phyloP scores from a whole-genome alignment of 2,888 invertebrate genomes.

The Lasioglossum marginatum region DNA sequence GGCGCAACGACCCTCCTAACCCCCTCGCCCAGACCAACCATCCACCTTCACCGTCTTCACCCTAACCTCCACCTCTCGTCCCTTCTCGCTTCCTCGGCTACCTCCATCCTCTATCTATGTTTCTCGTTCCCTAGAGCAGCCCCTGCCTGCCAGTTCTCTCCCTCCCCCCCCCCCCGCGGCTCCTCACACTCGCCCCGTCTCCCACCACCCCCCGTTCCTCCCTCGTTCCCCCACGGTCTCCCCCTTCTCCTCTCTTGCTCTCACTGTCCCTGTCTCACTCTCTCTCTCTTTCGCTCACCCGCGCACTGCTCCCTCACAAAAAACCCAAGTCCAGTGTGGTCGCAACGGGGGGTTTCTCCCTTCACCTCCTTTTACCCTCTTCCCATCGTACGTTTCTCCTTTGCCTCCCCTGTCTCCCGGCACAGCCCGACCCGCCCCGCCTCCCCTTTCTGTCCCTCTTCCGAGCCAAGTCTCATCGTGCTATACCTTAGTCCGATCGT shows the following conservation, averaged over 20 bases:
- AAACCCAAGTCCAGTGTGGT: constrained; percentile 82
- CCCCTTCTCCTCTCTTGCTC: neutral
- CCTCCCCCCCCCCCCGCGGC: constrained; percentile 36
- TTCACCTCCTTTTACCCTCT: constrained; percentile 78
- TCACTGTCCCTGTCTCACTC: neutral
- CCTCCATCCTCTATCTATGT: constrained; percentile 67
- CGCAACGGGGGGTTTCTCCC: constrained; percentile 81
- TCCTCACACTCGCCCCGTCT: constrained; percentile 29
- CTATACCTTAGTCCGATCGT: constrained; percentile 73
- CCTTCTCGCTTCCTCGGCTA: constrained; percentile 42
- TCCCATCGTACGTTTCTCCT: constrained; percentile 72
- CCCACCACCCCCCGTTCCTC: constrained; percentile 8
- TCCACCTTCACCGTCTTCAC: constrained; percentile 67
- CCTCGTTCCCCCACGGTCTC: neutral
- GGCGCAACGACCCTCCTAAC: constrained; percentile 50
- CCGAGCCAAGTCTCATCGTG: constrained; percentile 63
- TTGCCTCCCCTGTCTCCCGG: constrained; percentile 50
- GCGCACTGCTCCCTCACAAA: constrained; percentile 73
- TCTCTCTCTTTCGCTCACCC: constrained; percentile 50
- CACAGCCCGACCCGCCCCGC: constrained; percentile 45
- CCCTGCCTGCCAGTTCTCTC: constrained; percentile 69
- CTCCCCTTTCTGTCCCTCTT: constrained; percentile 65
- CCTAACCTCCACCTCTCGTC: constrained; percentile 61
- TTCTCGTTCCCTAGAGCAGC: constrained; percentile 76
- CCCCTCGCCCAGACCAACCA: constrained; percentile 41